Evolutionary conservation across 30 jellyfish, hydroid and myxozoan species (phyloP).

Genomic region (Aurelia aurita): DNA sequence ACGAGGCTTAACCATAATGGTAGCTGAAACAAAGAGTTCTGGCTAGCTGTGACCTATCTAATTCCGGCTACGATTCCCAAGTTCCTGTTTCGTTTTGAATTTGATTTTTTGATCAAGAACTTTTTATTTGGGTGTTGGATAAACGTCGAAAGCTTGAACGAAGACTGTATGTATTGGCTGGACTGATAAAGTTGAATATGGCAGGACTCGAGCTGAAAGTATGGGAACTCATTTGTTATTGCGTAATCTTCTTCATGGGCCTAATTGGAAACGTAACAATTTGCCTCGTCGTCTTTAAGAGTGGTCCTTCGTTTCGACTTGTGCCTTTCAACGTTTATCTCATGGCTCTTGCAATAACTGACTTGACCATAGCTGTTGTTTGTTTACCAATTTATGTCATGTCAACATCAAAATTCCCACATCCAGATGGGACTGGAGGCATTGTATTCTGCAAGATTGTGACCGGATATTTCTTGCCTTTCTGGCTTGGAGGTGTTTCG

Average conservation of each 20-base stretch:
- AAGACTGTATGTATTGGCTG: no score
- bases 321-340: slow-evolving; percentile 74
- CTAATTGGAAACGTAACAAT: slow-evolving; percentile 72
- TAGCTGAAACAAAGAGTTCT: no score
- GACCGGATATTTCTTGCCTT: slow-evolving; percentile 75
- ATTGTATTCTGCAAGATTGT: slow-evolving; percentile 60
- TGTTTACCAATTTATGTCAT: slow-evolving; percentile 68
- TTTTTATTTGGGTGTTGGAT: no score
- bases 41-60: no score
- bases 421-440: slow-evolving; percentile 73
- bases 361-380: slow-evolving; percentile 46
- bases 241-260: slow-evolving; percentile 61
- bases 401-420: slow-evolving; percentile 69
- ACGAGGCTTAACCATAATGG: no score
- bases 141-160: no score
- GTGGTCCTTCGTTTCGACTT: slow-evolving; percentile 43
- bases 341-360: slow-evolving; percentile 77
- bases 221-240: slow-evolving; percentile 83
- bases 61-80: no score
- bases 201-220: slow-evolving; percentile 9
- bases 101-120: no score
- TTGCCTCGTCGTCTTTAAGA: slow-evolving; percentile 48
- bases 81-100: no score
- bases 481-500: slow-evolving; percentile 81
- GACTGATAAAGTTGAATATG: background rate